Base-by-base conservation (phyloP, 2,113 vertebrate genomes). In the Pelvicachromis taeniatus region DNA sequence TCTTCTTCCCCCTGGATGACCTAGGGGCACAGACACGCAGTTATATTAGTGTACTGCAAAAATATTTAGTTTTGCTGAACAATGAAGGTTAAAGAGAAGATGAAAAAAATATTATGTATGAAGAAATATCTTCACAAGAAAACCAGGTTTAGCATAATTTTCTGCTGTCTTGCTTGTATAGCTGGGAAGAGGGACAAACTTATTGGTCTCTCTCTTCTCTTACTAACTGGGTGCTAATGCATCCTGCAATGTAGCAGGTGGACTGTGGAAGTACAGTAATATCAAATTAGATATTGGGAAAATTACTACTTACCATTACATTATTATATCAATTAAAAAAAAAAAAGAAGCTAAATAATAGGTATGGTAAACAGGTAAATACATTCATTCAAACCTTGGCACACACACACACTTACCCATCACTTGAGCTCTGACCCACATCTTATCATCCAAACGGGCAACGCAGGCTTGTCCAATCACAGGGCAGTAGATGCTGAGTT, bases 401-500 rank as follows among this genome's bases (percentile, higher is more conserved):
- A 54, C 21, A 53, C 16, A 6, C 9, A 79, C 23, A 45, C 2
- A 75, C 94, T 90, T 94, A 99, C 98, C 97, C 88, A 91, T 93
- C 80, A 99, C 95, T 90, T 95, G 94, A 78, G 97, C 98, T 95
- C 98, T 96, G 90, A 96, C 97, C 98, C 98, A 99, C 75, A 93
- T 68, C 55, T 96, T 94, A 93, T 97, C 96, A 19, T 97, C 90
- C 85, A 94, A 97, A 78, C 93, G 95, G 48, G 97, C 98, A 42
- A 98, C 87, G 61, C 97, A 99, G n/a, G 97, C 94, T 92, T 99
- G 97, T 78, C 96, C 95, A 42, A 96, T 89, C 84, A 95, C 73
- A 16, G 97, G 97, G 81, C 93, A 96, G 88, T 94, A 90, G 70
- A 99, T 89, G 89, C 92, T 89, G 38, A 97, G 90, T 78, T 94